Evolutionary conservation across 2,888 invertebrate genomes (phyloP).

Genomic region (Diaperis boleti): DNA sequence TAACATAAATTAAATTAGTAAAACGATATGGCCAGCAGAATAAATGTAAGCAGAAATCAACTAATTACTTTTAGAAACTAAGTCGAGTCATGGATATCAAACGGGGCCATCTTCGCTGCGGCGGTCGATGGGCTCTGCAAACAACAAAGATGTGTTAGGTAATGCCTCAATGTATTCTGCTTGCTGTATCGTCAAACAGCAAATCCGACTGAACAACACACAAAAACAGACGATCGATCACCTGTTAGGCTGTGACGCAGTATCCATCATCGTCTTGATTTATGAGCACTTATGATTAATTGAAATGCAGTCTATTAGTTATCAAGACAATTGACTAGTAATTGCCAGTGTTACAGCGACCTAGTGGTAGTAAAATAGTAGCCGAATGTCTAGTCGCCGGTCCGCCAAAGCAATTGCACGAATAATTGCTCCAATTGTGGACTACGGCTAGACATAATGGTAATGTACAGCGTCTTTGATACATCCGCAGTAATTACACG

Average conservation of each 20-base stretch:
- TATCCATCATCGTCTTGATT: conserved; percentile 14
- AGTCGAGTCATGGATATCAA: conserved; percentile 39
- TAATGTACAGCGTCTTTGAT: too few relatives aligned
- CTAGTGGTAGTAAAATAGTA: conserved; percentile 35
- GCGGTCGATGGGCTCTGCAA: conserved; percentile 49
- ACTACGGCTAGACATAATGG: conserved; percentile 30
- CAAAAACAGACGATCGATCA: too few relatives aligned
- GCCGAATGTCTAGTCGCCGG: conserved; percentile 40
- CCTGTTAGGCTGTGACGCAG: too few relatives aligned
- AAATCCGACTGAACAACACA: conserved; percentile 6
- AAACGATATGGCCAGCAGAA: conserved; percentile 50
- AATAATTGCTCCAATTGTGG: conserved; percentile 46
- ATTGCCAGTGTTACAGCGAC: conserved; percentile 14
- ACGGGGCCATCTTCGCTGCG: conserved; percentile 47
- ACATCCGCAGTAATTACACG: too few relatives aligned
- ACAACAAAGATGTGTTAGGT: conserved; percentile 40
- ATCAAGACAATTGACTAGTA: conserved; percentile 37
- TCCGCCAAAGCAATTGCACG: conserved; percentile 45
- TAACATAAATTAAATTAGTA: conserved; percentile 21
- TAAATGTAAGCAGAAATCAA: conserved; percentile 48
- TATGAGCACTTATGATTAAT: conserved; percentile 31
- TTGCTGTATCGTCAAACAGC: conserved; percentile 38
- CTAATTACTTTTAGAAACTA: conserved; percentile 40
- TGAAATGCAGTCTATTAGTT: conserved; percentile 25
- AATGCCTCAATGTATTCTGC: conserved; percentile 48